Base-by-base conservation (phyloP, 1,140 invertebrate genomes). In the Condylostylus longicornis region DNA sequence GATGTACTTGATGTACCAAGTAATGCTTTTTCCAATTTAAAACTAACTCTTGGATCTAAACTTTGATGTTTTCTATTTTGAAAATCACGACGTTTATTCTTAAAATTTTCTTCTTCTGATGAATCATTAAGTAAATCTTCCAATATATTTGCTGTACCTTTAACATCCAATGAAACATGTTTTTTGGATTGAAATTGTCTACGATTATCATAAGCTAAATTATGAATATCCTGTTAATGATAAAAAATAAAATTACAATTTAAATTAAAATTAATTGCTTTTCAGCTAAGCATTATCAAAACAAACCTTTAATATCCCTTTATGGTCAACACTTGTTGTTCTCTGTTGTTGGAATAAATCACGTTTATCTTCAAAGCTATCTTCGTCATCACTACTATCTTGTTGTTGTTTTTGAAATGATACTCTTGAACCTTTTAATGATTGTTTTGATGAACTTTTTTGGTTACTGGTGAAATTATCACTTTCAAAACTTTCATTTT, bases 51-150 rank as follows among this genome's bases (percentile, higher is more conserved):
- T 2, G 57, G 48, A 46, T 61, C 58, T 21, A 61, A 48, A 35
- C 57, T 61, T 45, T 59, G 57, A 38, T 60, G 58, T 38, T 61
- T 61, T 23, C 58, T 50, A 1, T 52, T 52, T 31, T 61, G 58
- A 14, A 61, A 61, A 23, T 60, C 53, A 28, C 52, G 51, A 2
- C 57, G 50, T 7, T 49, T 55, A 39, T 52, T 55, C 23, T 47
- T 48, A 33, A 61, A 61, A 15, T 61, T 57, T 42, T 60, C 57
- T 33, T 61, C 58, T 3, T 54, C 57, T 0, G 58, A 60, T 1
- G 53, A 58, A 3, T 54, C 57, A 19, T 57, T 60, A 4, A 61
- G 46, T 18, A 61, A 33, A 42, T 58, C 51, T 28, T 59, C 43
- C 9, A 59, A 37, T 13, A 50, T 50, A 5, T 20, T 14, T 1